These are phyloP conservation scores for Adelges cooleyi DNA, from an alignment of 1,140 invertebrate species.

Conservation along the genomic window DNA sequence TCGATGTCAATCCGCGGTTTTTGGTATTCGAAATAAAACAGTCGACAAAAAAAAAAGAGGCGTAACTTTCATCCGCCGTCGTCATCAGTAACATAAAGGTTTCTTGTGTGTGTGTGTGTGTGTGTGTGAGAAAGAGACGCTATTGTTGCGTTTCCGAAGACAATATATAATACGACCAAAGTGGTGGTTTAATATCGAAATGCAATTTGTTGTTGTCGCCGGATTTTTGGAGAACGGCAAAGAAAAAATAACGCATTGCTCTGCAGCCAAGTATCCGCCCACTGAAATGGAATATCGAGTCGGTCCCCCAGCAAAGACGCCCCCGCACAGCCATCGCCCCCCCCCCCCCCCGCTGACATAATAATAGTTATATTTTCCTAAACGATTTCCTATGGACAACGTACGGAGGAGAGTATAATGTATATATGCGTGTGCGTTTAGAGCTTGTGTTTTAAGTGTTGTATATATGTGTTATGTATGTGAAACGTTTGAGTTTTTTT, in stretches of 20 bases:
- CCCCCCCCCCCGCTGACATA: background rate
- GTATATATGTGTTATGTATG: too few species aligned
- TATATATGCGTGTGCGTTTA: too few species aligned
- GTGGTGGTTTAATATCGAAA: background rate
- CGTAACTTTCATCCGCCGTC: too few species aligned
- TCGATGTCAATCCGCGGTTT: too few species aligned
- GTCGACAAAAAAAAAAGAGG: too few species aligned
- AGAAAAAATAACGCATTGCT: background rate
- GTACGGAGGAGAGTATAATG: too few species aligned
- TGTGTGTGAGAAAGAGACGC: background rate
- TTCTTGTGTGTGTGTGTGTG: too few species aligned
- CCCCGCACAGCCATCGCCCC: background rate
- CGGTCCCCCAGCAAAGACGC: too few species aligned
- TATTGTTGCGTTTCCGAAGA: background rate
- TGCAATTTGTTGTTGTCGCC: background rate
- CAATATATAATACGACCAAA: background rate
- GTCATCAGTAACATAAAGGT: too few species aligned
- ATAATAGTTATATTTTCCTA: background rate
- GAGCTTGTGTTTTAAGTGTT: too few species aligned
- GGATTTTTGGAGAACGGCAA: background rate
- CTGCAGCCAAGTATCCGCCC: background rate
- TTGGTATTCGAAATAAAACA: too few species aligned
- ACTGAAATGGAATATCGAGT: background rate
- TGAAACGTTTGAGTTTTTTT: too few species aligned
- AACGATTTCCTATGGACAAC: slow-evolving; percentile 32